Conservation (phyloP, 2,888 invertebrate species). For the Agelastica alni region DNA sequence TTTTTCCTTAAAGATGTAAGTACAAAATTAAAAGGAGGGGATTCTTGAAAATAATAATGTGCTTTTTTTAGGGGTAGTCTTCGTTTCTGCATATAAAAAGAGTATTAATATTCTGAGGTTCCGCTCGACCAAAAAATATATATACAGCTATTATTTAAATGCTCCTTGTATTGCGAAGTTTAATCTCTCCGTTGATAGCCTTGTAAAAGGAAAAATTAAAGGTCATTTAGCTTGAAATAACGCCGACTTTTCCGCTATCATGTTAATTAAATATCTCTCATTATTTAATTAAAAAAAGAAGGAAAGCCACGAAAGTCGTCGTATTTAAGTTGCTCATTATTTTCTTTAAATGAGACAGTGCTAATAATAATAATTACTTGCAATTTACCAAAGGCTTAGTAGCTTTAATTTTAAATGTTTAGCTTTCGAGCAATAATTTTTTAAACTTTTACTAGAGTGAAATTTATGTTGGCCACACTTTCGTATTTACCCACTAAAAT, state of each 20-base stretch:
- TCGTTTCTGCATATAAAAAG: neutral
- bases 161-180: neutral
- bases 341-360: neutral
- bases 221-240: conserved; percentile 10
- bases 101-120: neutral
- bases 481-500: no score
- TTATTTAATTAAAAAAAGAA: conserved; percentile 1
- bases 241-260: conserved; percentile 4
- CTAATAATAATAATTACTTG: no score
- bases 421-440: no score
- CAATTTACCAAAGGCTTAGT: no score
- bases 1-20: no score
- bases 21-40: no score
- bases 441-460: no score
- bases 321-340: neutral
- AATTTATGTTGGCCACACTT: no score
- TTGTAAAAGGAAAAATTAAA: conserved; percentile 4
- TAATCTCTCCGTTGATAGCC: conserved; percentile 3
- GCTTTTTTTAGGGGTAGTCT: no score
- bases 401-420: no score
- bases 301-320: neutral
- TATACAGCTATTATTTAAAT: neutral
- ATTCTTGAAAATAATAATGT: no score
- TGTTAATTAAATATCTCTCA: conserved; percentile 7
- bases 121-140: neutral